Percentiles rank a stretch among this genome's conserved stretches.
These are phyloP conservation scores for Ivindomyrus marchei DNA, from an alignment of 2,113 vertebrate genomes.

Conservation along the genomic window DNA sequence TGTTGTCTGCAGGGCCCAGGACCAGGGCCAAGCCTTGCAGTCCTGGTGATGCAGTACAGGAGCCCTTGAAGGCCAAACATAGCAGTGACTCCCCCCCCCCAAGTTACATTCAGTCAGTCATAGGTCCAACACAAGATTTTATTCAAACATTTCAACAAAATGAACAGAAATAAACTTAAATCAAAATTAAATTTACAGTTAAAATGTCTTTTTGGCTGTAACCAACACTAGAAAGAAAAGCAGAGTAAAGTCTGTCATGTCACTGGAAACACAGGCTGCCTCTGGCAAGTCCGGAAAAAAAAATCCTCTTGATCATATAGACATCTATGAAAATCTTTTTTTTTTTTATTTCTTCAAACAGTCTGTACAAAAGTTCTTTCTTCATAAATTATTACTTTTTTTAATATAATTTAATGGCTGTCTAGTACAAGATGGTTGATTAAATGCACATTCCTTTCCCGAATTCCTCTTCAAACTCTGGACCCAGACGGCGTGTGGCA, in stretches of 20 bases:
- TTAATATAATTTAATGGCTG: conserved; percentile 86
- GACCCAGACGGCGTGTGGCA: conserved; percentile 78
- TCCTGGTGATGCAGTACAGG: background rate
- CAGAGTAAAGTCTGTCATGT: conserved; percentile 51
- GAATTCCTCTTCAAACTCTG: conserved; percentile 77
- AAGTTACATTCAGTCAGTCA: conserved; percentile 18
- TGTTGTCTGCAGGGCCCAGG: background rate
- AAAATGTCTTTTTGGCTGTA: conserved; percentile 76
- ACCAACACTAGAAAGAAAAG: conserved; percentile 81
- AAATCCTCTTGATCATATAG: conserved; percentile 77
- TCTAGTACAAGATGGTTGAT: conserved; percentile 81
- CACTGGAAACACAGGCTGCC: conserved; percentile 79
- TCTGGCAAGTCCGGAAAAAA: conserved; percentile 80
- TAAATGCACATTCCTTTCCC: conserved; percentile 72
- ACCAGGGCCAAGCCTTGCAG: background rate
- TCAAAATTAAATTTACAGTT: conserved; percentile 85
- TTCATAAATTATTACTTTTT: conserved; percentile 74
- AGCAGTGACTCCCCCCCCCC: background rate
- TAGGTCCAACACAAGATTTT: conserved; percentile 56
- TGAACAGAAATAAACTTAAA: conserved; percentile 80
- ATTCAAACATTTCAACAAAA: conserved; percentile 92
- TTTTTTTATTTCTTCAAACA: conserved; percentile 42
- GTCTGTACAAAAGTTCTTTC: conserved; percentile 90
- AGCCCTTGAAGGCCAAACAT: background rate
- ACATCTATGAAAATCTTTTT: conserved; percentile 85